phyloP scores from a whole-genome alignment of 2,113 vertebrate genomes.

The Gambusia holbrooki region DNA sequence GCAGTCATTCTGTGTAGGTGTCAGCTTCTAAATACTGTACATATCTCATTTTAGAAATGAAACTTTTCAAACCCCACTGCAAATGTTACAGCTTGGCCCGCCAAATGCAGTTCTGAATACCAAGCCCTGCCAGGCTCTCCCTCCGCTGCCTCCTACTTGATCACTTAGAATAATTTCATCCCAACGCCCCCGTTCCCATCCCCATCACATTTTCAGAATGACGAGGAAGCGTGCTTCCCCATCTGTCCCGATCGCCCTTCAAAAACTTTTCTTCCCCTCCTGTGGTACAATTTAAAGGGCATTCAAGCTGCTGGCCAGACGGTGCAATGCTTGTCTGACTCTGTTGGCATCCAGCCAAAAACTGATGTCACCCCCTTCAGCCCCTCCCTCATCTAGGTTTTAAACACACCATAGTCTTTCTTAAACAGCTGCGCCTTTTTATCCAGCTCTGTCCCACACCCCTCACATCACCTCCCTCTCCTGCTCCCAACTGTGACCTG shows the following conservation, averaged over 20 bases:
- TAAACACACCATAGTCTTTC: conserved; percentile 7
- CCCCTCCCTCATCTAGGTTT: conserved; percentile 12
- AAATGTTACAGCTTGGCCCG: conserved; percentile 55
- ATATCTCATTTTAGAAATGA: conserved; percentile 53
- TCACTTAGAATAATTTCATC: conserved; percentile 71
- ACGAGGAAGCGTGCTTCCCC: conserved; percentile 46
- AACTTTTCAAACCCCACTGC: conserved; percentile 64
- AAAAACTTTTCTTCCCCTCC: conserved; percentile 40
- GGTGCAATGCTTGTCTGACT: conserved; percentile 56
- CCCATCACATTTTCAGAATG: conserved; percentile 63
- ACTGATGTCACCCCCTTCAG: conserved; percentile 53
- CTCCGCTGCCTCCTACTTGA: conserved; percentile 61
- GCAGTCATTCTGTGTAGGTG: conserved; percentile 53
- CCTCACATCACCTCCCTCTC: conserved; percentile 9
- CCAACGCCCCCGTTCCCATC: not conserved
- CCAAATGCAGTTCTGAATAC: conserved; percentile 63
- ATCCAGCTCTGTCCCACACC: conserved; percentile 40
- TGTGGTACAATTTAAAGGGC: conserved; percentile 61
- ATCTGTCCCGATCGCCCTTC: conserved; percentile 53
- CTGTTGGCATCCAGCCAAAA: conserved; percentile 53
- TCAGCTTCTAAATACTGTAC: conserved; percentile 43
- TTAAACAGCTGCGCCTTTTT: conserved; percentile 25
- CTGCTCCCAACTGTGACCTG: conserved; percentile 36
- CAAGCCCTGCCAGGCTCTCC: conserved; percentile 58
- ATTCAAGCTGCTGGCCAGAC: conserved; percentile 53